These are phyloP conservation scores for Deilephila porcellus DNA, from an alignment of 2,888 invertebrate genomes.

Conservation along the genomic window DNA sequence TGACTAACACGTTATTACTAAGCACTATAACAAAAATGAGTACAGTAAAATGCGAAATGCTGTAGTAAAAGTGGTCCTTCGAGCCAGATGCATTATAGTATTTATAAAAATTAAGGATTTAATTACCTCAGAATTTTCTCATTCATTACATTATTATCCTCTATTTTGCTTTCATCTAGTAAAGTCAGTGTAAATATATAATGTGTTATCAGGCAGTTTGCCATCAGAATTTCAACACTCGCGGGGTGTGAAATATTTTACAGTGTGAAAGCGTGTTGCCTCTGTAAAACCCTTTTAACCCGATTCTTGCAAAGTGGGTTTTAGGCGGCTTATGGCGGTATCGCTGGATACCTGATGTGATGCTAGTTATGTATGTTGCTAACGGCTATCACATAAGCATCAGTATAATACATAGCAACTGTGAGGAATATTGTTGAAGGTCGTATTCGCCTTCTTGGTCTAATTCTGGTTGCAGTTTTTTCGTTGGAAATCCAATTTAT, in stretches of 20 bases:
- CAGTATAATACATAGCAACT: background rate
- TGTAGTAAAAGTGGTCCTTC: too few species aligned
- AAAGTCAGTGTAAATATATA: background rate
- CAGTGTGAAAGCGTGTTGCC: background rate
- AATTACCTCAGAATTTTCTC: too few species aligned
- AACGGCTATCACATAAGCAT: background rate
- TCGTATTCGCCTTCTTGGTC: too few species aligned
- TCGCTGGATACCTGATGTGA: background rate
- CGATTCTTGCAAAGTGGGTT: conserved; percentile 7
- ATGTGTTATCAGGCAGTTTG: background rate
- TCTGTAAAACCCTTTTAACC: conserved; percentile 11
- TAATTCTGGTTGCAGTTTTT: too few species aligned
- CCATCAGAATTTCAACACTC: background rate
- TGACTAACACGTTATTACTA: too few species aligned
- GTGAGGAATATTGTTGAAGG: too few species aligned
- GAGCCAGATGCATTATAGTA: too few species aligned
- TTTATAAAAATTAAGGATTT: too few species aligned
- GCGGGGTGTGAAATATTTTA: background rate
- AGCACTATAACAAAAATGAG: too few species aligned
- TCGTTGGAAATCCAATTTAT: too few species aligned
- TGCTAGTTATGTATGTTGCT: background rate
- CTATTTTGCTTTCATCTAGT: background rate
- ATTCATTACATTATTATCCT: too few species aligned
- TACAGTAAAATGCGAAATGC: too few species aligned
- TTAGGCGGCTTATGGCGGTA: background rate